A percentile compares a stretch with the other conserved stretches of the same genome.
Conservation (phyloP, 1,140 invertebrate genomes). For the Zaprionus taronus region DNA sequence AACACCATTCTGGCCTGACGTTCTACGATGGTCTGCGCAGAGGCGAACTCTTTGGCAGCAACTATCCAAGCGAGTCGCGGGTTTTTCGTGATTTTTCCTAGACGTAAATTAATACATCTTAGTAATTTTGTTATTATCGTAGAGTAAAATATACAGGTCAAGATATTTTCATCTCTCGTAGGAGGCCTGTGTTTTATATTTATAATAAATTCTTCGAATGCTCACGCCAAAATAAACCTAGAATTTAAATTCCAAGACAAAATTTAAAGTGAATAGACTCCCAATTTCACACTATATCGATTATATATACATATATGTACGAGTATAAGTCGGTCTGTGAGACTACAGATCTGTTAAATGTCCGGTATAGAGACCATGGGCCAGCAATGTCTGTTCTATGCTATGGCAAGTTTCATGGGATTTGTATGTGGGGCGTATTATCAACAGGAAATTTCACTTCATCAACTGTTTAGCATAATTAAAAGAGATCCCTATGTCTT, state of each 20-base stretch:
- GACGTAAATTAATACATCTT: not conserved
- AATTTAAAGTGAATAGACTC: conserved; percentile 36
- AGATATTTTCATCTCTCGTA: not conserved
- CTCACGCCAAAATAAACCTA: not conserved
- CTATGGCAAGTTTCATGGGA: conserved; percentile 51
- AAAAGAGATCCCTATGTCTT: conserved; percentile 58
- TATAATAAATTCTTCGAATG: conserved; percentile 1
- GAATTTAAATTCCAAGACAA: conserved; percentile 8
- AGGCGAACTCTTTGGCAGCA: conserved; percentile 81
- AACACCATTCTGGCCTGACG: conserved; percentile 95
- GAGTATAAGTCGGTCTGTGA: not conserved
- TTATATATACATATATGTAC: not conserved
- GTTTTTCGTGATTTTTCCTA: conserved; percentile 61
- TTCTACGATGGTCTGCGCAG: conserved; percentile 92
- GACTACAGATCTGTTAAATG: conserved; percentile 28
- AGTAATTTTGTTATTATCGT: not conserved
- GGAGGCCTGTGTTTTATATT: not conserved
- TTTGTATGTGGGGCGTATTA: conserved; percentile 63
- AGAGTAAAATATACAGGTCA: not conserved
- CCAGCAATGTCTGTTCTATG: conserved; percentile 54
- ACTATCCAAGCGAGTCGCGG: conserved; percentile 61
- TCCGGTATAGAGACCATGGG: conserved; percentile 34
- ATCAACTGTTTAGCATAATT: conserved; percentile 49
- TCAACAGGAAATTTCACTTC: conserved; percentile 59
- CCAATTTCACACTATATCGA: not conserved